Evolutionary conservation across 35 echinoderm and acorn worm species (phyloP), one percentile per base, ranked within the genome.

Genomic region (Lytechinus pictus): DNA sequence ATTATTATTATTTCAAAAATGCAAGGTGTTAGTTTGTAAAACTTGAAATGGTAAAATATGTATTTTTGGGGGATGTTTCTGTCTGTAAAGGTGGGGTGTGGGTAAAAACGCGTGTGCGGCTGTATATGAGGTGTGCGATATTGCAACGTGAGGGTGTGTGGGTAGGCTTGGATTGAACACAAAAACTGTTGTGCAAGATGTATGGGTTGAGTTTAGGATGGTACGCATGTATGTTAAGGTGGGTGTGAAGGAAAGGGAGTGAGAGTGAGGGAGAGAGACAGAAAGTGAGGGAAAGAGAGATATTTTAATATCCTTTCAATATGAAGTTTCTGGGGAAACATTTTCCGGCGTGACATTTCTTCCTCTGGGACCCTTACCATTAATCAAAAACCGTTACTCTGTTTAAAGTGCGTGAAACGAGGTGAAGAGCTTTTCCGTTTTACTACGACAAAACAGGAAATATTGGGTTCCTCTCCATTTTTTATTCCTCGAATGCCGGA

Each of bases 401-500:
- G 19, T 79, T 79, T 79, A 79, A 24, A 79, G 66, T 79, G 66
- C 66, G 21, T 24, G 66, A 8, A 79, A 24, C n/a, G 66, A 79
- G 66, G 66, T 79, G 66, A 79, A 79, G 66, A 79, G 66, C 66
- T 79, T 79, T 79, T 79, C 66, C 66, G 66, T 79, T 79, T 79
- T 79, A 79, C 66, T 24, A 24, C 66, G 12, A 79, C 66, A 79
- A 79, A 79, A 79, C 66, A 79, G 66, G 66, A 79, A 79, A 79
- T 7, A 16, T n/a, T 24, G 66, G n/a, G 66, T 79, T 79, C 66
- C 66, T 79, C 66, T 24, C 19, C 6, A 79, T 79, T 79, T 79
- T 79, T 3, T 4, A 79, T 79, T 79, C 66, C 16, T n/a, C 66
- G n/a, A 16, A 79, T 79, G 66, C 66, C 1, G 19, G 66, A 6